Conservation (phyloP, 2,888 invertebrate species). For the Sthenelais limicola region DNA sequence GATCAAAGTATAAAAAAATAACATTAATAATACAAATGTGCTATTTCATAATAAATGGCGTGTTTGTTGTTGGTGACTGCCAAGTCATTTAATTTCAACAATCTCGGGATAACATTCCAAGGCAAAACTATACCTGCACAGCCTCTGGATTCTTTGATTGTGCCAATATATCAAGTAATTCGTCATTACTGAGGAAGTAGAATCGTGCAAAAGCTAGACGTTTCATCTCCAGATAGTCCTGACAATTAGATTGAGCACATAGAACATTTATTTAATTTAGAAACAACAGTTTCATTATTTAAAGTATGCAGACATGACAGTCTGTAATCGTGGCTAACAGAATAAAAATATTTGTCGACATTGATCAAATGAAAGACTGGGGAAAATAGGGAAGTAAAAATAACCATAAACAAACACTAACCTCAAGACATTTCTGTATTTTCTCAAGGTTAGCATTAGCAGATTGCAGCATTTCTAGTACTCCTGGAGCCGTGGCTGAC, state of each 20-base stretch:
- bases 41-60: background rate
- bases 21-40: no score
- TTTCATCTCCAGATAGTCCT: conserved; percentile 72
- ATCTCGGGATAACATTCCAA: conserved; percentile 3
- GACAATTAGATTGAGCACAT: conserved; percentile 20
- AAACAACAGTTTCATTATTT: background rate
- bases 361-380: no score
- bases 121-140: conserved; percentile 63
- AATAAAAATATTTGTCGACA: no score
- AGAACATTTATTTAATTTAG: background rate
- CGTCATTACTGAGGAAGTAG: conserved; percentile 72
- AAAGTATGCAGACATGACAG: background rate
- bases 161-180: conserved; percentile 70
- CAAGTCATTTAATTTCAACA: background rate
- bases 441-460: conserved; percentile 70
- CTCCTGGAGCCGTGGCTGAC: conserved; percentile 69
- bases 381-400: no score
- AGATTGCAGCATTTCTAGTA: conserved; percentile 68
- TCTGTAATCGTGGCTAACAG: no score
- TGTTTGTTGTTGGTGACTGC: background rate
- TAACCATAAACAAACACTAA: no score
- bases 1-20: background rate
- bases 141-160: conserved; percentile 71
- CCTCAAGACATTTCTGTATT: conserved; percentile 71
- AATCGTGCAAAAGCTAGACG: conserved; percentile 71